Conservation (phyloP, 2,888 invertebrate genomes). For the Archips crataeganus region DNA sequence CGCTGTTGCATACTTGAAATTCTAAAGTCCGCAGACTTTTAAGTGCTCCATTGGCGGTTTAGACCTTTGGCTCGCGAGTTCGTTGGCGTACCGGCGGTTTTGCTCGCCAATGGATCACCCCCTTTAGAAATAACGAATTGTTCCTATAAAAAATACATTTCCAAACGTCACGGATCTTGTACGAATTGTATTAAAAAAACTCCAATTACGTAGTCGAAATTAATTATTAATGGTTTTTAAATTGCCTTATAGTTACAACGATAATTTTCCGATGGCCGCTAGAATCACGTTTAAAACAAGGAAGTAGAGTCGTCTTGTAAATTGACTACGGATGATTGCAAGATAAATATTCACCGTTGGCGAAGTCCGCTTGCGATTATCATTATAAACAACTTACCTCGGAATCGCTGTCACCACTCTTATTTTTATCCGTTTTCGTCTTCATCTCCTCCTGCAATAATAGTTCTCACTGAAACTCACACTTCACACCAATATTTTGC, state of each 20-base stretch:
- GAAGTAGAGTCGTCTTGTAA: conserved; percentile 22
- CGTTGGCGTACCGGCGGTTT: too few relatives aligned
- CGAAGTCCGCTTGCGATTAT: conserved; percentile 47
- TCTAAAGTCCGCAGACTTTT: too few relatives aligned
- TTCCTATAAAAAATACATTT: not conserved
- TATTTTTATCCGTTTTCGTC: conserved; percentile 86
- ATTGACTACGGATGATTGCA: conserved; percentile 26
- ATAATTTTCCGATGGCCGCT: not conserved
- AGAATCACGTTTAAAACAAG: not conserved
- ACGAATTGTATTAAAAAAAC: not conserved
- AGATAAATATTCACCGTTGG: conserved; percentile 49
- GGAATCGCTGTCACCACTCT: conserved; percentile 82
- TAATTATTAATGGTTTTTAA: conserved; percentile 12
- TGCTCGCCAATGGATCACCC: too few relatives aligned
- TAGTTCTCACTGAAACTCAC: conserved; percentile 71
- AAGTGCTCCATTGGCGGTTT: too few relatives aligned
- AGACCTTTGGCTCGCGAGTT: too few relatives aligned
- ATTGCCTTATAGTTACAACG: not conserved
- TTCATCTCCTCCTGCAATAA: conserved; percentile 85
- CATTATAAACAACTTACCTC: conserved; percentile 82
- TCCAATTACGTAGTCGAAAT: not conserved
- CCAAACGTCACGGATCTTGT: not conserved
- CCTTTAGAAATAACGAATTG: not conserved
- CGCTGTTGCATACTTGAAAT: too few relatives aligned
- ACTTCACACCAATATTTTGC: conserved; percentile 66